Base-by-base conservation (phyloP, 2,113 vertebrate genomes). In the Nycticryphes semicollaris region DNA sequence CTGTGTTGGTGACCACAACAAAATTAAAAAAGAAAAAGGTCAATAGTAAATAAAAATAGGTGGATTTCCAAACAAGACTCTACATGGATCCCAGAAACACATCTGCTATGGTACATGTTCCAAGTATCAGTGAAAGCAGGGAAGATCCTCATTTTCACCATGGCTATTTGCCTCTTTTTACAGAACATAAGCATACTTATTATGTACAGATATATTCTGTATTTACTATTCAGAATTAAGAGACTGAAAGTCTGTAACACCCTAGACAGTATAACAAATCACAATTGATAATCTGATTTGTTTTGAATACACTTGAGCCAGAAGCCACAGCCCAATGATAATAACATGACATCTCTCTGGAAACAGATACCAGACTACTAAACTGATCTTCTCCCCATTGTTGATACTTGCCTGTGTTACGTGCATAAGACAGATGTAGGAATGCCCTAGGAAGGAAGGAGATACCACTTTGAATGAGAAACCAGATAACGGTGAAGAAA, bases 351-450 rank as follows among this genome's bases (percentile, higher is more conserved):
- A 83, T 87, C 87, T 53, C 88, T 90, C 62, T 89, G 69, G 54
- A 48, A 96, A 74, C 94, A 95, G 97, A 93, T 47, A 92, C 27
- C 73, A 72, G 85, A 84, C 93, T 51, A 93, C 97, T 95, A 97
- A 97, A 92, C 94, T 63, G 94, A 96, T 94, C 33, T 54, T 95
- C 47, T 93, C 62, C 84, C 96, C 85, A n/a, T 70, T 81, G 93
- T 30, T 90, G 89, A 97, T 92, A 77, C 57, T 12, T 92, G 97
- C 96, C 96, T 91, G 96, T 96, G 96, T 97, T 97, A 95, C 70
- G 28, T 92, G 96, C 97, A 96, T 96, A 48, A 97, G 96, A 97
- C 97, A 94, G 97, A 98, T 97, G 75, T 86, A 98, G 95, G 94
- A 97, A 88, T 94, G 93, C 64, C 82, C 90, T 37, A 86, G 87